Conservation (phyloP, 2,888 invertebrate species). For the Andrena haemorrhoa region DNA sequence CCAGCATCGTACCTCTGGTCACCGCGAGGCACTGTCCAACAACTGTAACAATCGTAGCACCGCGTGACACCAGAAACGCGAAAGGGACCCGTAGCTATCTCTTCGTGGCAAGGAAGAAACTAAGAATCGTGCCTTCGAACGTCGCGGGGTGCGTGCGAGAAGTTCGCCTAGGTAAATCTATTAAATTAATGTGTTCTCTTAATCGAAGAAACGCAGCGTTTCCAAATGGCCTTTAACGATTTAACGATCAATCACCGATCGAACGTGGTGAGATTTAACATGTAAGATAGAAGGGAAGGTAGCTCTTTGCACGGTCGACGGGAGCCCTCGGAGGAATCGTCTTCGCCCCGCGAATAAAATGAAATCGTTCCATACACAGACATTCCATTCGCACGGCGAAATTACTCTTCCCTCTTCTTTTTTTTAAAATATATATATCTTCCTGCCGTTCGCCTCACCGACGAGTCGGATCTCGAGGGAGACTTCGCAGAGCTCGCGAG, state of each 20-base stretch:
- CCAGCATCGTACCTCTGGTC: slow-evolving; percentile 42
- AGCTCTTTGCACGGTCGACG: slow-evolving; percentile 70
- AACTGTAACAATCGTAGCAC: slow-evolving; percentile 1
- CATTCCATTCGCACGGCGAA: slow-evolving; percentile 79
- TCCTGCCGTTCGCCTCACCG: slow-evolving; percentile 39
- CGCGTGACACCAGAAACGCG: slow-evolving; percentile 3
- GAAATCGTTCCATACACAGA: slow-evolving; percentile 80
- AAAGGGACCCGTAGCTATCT: slow-evolving; percentile 4
- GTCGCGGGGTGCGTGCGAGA: slow-evolving; percentile 61
- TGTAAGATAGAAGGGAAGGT: slow-evolving; percentile 67
- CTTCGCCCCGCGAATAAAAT: slow-evolving; percentile 63
- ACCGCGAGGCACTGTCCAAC: slow-evolving; percentile 39
- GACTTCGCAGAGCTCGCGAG: background rate
- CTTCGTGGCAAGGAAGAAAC: slow-evolving; percentile 30
- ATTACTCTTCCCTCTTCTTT: slow-evolving; percentile 31
- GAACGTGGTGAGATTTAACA: slow-evolving; percentile 51
- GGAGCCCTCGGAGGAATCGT: slow-evolving; percentile 73
- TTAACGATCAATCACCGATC: slow-evolving; percentile 63
- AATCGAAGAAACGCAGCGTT: slow-evolving; percentile 69
- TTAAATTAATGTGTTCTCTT: slow-evolving; percentile 70
- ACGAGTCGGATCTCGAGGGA: slow-evolving; percentile 7
- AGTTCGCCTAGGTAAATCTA: slow-evolving; percentile 70
- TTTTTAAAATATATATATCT: slow-evolving; percentile 18
- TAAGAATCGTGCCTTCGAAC: slow-evolving; percentile 79
- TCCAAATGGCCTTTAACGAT: slow-evolving; percentile 74